A percentile compares a stretch with the other conserved stretches of the same genome.
These are phyloP conservation scores for Aplochiton taeniatus DNA, from an alignment of 2,797 vertebrate genomes.

Conservation along the genomic window DNA sequence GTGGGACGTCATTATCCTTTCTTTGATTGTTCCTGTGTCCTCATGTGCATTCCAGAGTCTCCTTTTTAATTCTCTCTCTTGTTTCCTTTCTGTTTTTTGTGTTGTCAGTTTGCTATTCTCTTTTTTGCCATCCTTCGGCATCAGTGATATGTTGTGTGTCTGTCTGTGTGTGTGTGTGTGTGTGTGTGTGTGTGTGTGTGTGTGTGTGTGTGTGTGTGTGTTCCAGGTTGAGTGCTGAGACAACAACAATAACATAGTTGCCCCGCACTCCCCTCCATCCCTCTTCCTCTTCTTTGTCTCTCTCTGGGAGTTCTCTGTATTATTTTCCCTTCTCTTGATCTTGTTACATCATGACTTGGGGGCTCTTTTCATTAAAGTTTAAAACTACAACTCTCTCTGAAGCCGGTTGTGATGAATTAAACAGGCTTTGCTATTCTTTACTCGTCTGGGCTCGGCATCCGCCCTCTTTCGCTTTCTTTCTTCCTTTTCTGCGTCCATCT, in stretches of 20 bases:
- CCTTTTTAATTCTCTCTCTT: too few relatives aligned
- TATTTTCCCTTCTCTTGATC: conserved; percentile 59
- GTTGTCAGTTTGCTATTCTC: too few relatives aligned
- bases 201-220: background rate
- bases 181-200: conserved; percentile 1
- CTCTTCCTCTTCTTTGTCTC: conserved; percentile 34
- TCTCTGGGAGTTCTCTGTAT: conserved; percentile 21
- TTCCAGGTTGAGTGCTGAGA: conserved; percentile 53
- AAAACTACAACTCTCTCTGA: conserved; percentile 69
- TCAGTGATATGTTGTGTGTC: too few relatives aligned
- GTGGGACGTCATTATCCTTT: too few relatives aligned
- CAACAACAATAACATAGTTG: conserved; percentile 57
- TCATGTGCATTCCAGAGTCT: too few relatives aligned
- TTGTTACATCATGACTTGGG: conserved; percentile 76
- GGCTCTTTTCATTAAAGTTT: conserved; percentile 76
- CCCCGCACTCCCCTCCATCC: conserved; percentile 37
- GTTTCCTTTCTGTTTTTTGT: too few relatives aligned
- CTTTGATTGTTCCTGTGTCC: too few relatives aligned
- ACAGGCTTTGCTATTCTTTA: conserved; percentile 48
- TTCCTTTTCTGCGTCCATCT: conserved; percentile 28
- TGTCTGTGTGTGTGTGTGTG: too few relatives aligned
- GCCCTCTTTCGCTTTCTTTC: background rate
- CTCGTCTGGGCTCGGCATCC: conserved; percentile 8
- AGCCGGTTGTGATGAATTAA: conserved; percentile 65
- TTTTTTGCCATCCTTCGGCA: too few relatives aligned